Evolutionary conservation across 2,113 vertebrate genomes (phyloP).

Genomic region (Podilymbus podiceps): DNA sequence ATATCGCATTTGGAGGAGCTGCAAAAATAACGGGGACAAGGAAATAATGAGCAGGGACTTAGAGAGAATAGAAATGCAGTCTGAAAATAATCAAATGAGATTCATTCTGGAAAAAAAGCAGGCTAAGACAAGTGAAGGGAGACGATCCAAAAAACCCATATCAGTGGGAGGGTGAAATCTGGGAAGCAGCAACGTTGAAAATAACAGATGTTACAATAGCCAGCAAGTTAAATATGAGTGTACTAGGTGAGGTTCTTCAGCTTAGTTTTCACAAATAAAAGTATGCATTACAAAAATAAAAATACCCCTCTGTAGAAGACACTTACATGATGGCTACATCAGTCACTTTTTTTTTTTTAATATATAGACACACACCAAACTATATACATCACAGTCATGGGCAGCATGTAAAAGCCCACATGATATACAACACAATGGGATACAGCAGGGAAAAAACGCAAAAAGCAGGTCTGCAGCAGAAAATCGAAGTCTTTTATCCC

Average conservation of each 20-base stretch:
- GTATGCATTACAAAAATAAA: not conserved
- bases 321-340: not conserved
- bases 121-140: constrained; percentile 48
- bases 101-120: not conserved
- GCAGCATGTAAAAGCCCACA: not conserved
- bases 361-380: not conserved
- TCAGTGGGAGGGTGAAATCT: not conserved
- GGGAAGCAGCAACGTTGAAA: constrained; percentile 12
- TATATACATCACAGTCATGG: not conserved
- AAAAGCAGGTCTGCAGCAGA: not conserved
- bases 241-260: not conserved
- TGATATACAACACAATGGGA: not conserved
- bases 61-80: constrained; percentile 17
- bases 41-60: constrained; percentile 17
- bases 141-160: constrained; percentile 18
- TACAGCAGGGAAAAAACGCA: not conserved
- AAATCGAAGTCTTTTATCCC: not conserved
- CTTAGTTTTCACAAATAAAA: not conserved
- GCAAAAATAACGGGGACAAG: not conserved
- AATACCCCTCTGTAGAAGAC: not conserved
- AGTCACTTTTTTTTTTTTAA: not conserved
- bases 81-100: constrained; percentile 50
- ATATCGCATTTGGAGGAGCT: not conserved
- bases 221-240: not conserved
- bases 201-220: constrained; percentile 40